Evolutionary conservation across 2,888 invertebrate genomes (phyloP).

Genomic region (Torymus texanus): DNA sequence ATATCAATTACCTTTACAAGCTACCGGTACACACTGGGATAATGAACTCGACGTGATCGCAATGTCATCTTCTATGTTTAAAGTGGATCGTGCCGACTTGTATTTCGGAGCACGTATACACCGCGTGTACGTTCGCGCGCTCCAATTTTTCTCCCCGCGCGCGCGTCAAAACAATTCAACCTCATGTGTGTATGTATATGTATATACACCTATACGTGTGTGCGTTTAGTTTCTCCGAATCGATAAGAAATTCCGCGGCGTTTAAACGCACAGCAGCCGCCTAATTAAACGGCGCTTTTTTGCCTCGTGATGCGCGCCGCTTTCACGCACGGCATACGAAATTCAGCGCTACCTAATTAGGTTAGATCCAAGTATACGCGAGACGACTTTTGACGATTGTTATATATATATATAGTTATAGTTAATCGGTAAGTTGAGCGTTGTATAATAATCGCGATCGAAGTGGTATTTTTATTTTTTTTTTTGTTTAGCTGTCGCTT

Average conservation of each 20-base stretch:
- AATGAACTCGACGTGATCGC: constrained; percentile 18
- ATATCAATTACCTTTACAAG: too few relatives aligned
- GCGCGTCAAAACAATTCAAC: constrained; percentile 22
- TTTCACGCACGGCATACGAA: constrained; percentile 5
- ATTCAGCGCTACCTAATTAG: constrained; percentile 2
- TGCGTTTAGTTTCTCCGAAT: constrained; percentile 23
- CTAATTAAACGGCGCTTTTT: constrained; percentile 40
- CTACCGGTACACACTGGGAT: too few relatives aligned
- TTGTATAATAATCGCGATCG: too few relatives aligned
- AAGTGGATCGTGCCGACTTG: constrained; percentile 6
- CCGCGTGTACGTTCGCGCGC: background rate
- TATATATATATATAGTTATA: too few relatives aligned
- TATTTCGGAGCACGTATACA: constrained; percentile 35
- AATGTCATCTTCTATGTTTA: constrained; percentile 17
- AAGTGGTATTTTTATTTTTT: too few relatives aligned
- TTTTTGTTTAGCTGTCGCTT: too few relatives aligned
- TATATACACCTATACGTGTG: background rate
- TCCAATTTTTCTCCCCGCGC: constrained; percentile 15
- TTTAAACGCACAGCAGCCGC: constrained; percentile 40
- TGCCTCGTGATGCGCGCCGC: background rate
- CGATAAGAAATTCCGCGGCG: constrained; percentile 30
- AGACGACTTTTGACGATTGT: too few relatives aligned
- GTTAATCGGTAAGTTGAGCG: too few relatives aligned
- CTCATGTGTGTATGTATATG: too few relatives aligned
- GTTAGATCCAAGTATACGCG: too few relatives aligned